Conservation (phyloP, 2,888 invertebrate genomes). For the Mellilla xanthometata region DNA sequence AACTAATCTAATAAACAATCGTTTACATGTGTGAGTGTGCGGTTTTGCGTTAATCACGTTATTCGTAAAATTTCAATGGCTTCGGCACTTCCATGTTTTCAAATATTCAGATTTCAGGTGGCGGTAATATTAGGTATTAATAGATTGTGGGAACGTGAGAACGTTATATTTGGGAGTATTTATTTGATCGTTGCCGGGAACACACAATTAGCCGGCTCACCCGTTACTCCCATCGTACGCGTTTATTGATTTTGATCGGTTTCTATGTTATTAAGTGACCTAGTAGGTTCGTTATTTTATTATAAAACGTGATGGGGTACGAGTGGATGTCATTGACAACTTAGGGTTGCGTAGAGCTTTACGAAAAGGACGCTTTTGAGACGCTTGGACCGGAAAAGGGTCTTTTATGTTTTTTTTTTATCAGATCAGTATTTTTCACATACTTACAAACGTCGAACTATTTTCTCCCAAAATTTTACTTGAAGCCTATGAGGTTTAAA, state of each 20-base stretch:
- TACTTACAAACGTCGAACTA: not conserved
- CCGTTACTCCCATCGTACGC: conserved; percentile 5
- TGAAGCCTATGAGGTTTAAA: too few species aligned
- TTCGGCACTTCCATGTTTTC: conserved; percentile 44
- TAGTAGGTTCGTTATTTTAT: conserved; percentile 16
- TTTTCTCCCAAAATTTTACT: not conserved
- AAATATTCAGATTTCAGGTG: conserved; percentile 34
- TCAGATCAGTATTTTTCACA: conserved; percentile 5
- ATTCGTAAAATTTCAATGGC: conserved; percentile 56
- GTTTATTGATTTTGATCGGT: conserved; percentile 31
- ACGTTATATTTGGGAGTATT: conserved; percentile 29
- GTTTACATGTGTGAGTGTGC: conserved; percentile 33
- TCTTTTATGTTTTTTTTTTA: conserved; percentile 10
- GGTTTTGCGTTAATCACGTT: conserved; percentile 52
- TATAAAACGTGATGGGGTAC: conserved; percentile 10
- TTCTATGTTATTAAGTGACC: conserved; percentile 12
- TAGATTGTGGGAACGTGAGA: conserved; percentile 32
- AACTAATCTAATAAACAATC: conserved; percentile 52
- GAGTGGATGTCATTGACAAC: conserved; percentile 20
- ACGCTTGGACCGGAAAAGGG: conserved; percentile 19
- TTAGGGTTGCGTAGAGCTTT: conserved; percentile 16
- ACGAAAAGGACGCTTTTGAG: conserved; percentile 22
- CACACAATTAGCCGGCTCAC: conserved; percentile 16
- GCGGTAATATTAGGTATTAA: conserved; percentile 33
- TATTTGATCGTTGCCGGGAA: conserved; percentile 29